Conservation (phyloP, 2,113 vertebrate genomes). For the Barnardius zonarius region DNA sequence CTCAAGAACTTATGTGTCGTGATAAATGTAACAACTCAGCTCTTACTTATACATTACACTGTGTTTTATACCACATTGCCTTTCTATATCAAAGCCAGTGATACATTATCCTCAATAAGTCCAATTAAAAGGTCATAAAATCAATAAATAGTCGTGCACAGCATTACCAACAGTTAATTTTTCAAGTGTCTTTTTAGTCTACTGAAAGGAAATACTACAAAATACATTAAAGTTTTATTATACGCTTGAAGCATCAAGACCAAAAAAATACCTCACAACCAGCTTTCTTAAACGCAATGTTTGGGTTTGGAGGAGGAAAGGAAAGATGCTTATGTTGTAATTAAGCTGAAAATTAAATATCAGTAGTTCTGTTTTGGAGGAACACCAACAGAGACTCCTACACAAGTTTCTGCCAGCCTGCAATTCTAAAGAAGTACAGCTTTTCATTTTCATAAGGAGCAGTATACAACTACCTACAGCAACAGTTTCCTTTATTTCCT, state of each 20-base stretch:
- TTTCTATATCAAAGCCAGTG: not conserved
- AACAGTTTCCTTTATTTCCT: not conserved
- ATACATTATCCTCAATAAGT: accelerated
- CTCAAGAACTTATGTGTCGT: not conserved
- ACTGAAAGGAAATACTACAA: not conserved
- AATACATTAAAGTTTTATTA: not conserved
- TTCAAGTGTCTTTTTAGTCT: not conserved
- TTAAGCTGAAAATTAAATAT: constrained; percentile 45
- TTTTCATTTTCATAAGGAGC: constrained; percentile 7
- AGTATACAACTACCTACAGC: not conserved
- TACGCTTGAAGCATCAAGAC: not conserved
- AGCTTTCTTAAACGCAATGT: not conserved
- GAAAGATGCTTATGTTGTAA: not conserved
- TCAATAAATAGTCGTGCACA: not conserved
- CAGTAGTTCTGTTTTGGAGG: constrained; percentile 8
- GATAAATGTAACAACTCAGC: not conserved
- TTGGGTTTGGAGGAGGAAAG: constrained; percentile 3
- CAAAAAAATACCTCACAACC: accelerated
- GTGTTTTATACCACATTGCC: not conserved
- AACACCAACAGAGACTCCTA: constrained; percentile 27
- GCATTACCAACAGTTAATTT: not conserved
- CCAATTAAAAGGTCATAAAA: not conserved
- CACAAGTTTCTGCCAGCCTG: not conserved
- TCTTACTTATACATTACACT: not conserved
- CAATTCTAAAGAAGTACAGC: not conserved